Evolutionary conservation across 2,888 invertebrate species (phyloP).

Genomic region (Adineta ricciae): DNA sequence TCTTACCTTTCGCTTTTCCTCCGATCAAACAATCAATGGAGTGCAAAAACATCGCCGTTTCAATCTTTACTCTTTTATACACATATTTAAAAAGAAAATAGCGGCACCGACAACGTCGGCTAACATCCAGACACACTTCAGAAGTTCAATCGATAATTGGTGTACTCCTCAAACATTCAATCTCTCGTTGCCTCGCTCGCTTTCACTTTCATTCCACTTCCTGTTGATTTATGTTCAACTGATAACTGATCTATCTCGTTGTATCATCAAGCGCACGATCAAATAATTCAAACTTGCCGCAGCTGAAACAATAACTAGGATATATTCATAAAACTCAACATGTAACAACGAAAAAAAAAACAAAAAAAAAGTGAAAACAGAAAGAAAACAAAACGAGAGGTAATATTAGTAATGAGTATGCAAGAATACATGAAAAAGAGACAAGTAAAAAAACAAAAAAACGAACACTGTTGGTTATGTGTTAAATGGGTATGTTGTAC

Average conservation of each 20-base stretch:
- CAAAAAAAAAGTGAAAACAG: neutral
- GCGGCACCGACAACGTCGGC: neutral
- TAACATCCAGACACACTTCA: neutral
- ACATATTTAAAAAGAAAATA: neutral
- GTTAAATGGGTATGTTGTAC: neutral
- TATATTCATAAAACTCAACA: slow-evolving; percentile 13
- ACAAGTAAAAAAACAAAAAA: too few species aligned
- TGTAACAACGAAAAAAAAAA: slow-evolving; percentile 9
- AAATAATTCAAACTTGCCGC: neutral
- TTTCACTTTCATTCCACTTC: neutral
- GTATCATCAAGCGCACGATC: neutral
- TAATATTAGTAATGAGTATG: slow-evolving; percentile 7
- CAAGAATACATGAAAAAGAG: neutral
- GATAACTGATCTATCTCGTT: slow-evolving; percentile 13
- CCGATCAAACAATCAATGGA: neutral
- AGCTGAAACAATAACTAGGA: slow-evolving; percentile 15
- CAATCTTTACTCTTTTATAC: neutral
- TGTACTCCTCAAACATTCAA: slow-evolving; percentile 9
- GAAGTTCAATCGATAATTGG: slow-evolving; percentile 15
- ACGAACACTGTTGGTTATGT: neutral
- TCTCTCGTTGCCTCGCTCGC: neutral
- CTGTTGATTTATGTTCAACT: slow-evolving; percentile 5
- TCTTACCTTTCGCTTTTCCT: neutral
- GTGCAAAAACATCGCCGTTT: neutral
- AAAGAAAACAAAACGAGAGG: neutral